phyloP scores from a whole-genome alignment of 2,888 invertebrate genomes.

The Drosophila atripex region DNA sequence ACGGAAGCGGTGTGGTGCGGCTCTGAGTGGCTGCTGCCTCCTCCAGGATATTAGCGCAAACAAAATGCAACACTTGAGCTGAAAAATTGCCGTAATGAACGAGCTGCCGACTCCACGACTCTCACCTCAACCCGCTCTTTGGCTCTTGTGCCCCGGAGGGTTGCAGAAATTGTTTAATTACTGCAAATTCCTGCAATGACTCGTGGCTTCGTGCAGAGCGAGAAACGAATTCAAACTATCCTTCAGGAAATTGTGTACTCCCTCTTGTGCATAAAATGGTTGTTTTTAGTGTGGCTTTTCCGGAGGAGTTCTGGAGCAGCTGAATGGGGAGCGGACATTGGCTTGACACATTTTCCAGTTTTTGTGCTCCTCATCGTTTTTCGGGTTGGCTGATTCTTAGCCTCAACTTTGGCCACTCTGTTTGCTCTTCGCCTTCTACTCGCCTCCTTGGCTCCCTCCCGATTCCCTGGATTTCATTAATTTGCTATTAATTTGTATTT shows the following conservation, averaged over 20 bases:
- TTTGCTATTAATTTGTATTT: constrained; percentile 79
- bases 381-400: constrained; percentile 68
- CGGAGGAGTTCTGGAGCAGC: not conserved
- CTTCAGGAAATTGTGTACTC: not conserved
- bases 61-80: constrained; percentile 80
- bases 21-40: not conserved
- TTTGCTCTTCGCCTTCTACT: constrained; percentile 7
- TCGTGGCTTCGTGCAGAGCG: constrained; percentile 44
- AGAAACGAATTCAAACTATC: not conserved
- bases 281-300: not conserved
- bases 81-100: constrained; percentile 78
- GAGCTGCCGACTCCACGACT: constrained; percentile 28
- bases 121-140: not conserved
- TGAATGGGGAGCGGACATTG: constrained; percentile 51
- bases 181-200: constrained; percentile 75
- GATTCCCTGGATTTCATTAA: constrained; percentile 71
- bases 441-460: constrained; percentile 20
- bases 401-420: constrained; percentile 26
- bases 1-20: constrained; percentile 12
- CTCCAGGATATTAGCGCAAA: constrained; percentile 77
- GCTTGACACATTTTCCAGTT: constrained; percentile 75
- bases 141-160: constrained; percentile 49
- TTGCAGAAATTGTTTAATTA: constrained; percentile 74
- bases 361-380: constrained; percentile 62
- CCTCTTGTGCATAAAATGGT: not conserved